These are phyloP conservation scores for Porites australiensis DNA, from an alignment of 64 coral and sea anemone genomes.

Conservation along the genomic window DNA sequence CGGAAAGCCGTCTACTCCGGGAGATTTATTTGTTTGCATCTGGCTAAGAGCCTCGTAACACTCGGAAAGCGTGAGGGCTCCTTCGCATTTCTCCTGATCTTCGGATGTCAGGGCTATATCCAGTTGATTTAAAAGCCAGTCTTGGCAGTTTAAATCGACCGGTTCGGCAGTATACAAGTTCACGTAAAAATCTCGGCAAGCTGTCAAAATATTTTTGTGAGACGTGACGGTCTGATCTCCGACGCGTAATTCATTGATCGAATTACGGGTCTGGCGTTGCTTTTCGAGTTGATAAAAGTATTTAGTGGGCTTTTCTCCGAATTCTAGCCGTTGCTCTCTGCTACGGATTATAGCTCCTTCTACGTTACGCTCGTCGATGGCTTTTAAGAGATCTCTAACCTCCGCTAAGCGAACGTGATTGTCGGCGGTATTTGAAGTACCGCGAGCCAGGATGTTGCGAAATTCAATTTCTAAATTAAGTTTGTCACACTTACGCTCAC, in stretches of 20 bases:
- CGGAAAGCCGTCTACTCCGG: conserved; percentile 28
- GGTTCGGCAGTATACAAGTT: conserved; percentile 15
- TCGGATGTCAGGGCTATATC: background rate
- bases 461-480: background rate
- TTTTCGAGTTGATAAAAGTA: conserved; percentile 44
- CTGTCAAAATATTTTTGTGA: background rate
- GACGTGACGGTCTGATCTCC: background rate
- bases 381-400: conserved; percentile 1
- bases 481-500: background rate
- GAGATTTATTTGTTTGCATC: conserved; percentile 4
- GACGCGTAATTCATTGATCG: background rate
- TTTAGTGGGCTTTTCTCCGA: conserved; percentile 31
- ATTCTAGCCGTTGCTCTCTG: background rate
- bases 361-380: background rate
- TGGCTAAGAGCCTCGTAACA: background rate
- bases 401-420: background rate
- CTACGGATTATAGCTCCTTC: conserved; percentile 33
- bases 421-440: background rate
- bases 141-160: background rate
- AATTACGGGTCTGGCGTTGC: background rate
- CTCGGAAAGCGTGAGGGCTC: background rate
- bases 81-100: background rate
- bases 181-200: background rate
- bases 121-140: background rate
- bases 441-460: background rate